phyloP scores from a whole-genome alignment of 2,113 vertebrate species.

The Toxostoma redivivum region DNA sequence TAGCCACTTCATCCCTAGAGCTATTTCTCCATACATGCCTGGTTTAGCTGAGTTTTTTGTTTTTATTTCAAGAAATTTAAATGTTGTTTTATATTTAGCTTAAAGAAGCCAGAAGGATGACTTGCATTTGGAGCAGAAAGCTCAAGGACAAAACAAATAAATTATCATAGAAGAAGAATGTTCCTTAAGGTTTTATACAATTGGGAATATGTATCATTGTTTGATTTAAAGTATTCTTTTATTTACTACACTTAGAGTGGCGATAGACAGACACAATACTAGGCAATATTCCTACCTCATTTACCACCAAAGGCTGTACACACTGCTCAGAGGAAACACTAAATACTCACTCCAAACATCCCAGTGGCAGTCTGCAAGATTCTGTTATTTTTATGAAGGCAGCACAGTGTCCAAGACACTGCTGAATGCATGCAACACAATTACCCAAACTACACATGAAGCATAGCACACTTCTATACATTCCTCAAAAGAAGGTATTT shows the following conservation, averaged over 20 bases:
- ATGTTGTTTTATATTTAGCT: not conserved
- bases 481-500: not conserved
- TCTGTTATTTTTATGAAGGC: not conserved
- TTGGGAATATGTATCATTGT: not conserved
- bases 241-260: not conserved
- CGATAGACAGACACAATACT: not conserved
- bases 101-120: not conserved
- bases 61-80: not conserved
- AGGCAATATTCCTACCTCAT: not conserved
- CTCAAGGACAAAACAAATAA: not conserved
- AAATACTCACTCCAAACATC: not conserved
- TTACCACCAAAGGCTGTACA: not conserved
- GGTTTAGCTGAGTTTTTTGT: not conserved
- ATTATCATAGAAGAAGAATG: not conserved
- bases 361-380: not conserved
- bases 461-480: not conserved
- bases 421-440: not conserved
- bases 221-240: not conserved
- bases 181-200: not conserved
- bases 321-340: not conserved
- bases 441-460: not conserved
- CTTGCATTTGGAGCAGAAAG: not conserved
- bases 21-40: not conserved
- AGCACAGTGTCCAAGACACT: not conserved
- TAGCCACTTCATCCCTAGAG: not conserved